Evolutionary conservation across 2,113 vertebrate species (phyloP).

Genomic region (Coreoperca whiteheadi): DNA sequence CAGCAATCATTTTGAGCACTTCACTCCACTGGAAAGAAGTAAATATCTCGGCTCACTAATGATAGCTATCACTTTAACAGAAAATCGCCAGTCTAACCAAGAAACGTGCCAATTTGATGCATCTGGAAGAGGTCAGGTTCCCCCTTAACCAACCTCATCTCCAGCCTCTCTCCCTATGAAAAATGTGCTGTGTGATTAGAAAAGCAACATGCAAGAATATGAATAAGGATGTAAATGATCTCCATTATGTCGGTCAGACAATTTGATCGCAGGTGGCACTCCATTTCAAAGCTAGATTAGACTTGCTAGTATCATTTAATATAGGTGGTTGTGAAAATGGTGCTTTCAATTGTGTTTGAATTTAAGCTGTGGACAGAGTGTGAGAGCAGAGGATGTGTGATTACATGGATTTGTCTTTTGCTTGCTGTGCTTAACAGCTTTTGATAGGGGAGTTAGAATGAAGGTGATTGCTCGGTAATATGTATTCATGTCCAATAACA

Average conservation of each 20-base stretch:
- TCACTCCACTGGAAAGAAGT: slow-evolving; percentile 24
- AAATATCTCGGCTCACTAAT: slow-evolving; percentile 53
- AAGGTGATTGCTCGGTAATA: slow-evolving; percentile 21
- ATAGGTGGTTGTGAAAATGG: slow-evolving; percentile 1
- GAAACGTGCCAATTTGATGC: slow-evolving; percentile 32
- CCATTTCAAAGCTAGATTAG: slow-evolving; percentile 24
- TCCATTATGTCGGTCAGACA: background rate
- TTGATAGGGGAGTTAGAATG: slow-evolving; percentile 16
- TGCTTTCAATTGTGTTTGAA: slow-evolving; percentile 19
- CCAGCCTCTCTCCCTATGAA: slow-evolving; percentile 5
- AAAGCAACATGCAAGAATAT: slow-evolving; percentile 23
- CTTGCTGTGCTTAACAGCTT: slow-evolving; percentile 7
- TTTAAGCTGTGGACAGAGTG: slow-evolving; percentile 1
- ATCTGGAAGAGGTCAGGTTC: slow-evolving; percentile 43
- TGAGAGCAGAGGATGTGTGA: slow-evolving; percentile 24
- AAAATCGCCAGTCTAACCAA: slow-evolving; percentile 32
- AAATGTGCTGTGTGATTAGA: slow-evolving; percentile 25
- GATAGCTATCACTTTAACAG: slow-evolving; percentile 41
- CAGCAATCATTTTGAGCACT: slow-evolving; percentile 37
- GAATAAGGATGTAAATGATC: slow-evolving; percentile 33
- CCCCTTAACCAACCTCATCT: slow-evolving; percentile 23
- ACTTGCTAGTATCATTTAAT: slow-evolving; percentile 26
- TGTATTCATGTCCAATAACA: slow-evolving; percentile 33
- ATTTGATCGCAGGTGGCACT: slow-evolving; percentile 3
- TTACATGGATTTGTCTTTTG: slow-evolving; percentile 20